Evolutionary conservation across 2,797 vertebrate species (phyloP).

Genomic region (Falco berigora): DNA sequence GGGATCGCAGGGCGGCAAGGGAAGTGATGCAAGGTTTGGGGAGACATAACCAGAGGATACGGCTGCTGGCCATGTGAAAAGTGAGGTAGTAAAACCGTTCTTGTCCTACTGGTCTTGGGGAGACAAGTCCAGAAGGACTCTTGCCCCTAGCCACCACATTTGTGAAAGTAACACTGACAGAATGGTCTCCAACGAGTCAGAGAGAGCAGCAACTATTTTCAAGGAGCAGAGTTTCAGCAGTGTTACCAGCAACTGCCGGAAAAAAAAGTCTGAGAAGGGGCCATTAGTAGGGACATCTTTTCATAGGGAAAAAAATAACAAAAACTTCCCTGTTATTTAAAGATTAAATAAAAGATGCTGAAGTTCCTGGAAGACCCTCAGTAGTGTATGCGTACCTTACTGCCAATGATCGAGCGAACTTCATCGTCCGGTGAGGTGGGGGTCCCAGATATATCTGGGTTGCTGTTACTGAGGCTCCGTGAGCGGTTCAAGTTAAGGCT

Average conservation of each 20-base stretch:
- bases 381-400: conserved; percentile 80
- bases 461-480: conserved; percentile 98
- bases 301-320: background rate
- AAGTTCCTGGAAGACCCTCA: background rate
- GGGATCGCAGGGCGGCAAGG: background rate
- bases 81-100: background rate
- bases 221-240: background rate
- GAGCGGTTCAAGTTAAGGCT: conserved; percentile 97
- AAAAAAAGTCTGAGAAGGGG: background rate
- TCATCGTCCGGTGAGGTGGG: conserved; percentile 96
- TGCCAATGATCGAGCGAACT: conserved; percentile 94
- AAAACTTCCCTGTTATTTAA: background rate
- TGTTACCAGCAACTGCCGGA: background rate
- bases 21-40: background rate
- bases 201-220: background rate
- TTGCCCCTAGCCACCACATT: background rate
- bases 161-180: background rate
- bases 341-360: background rate
- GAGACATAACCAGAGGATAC: background rate
- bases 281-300: background rate
- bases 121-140: background rate
- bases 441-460: conserved; percentile 96
- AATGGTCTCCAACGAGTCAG: background rate
- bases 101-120: background rate
- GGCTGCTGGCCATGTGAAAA: background rate